A percentile compares a stretch with the other conserved stretches of the same genome.
Conservation (phyloP, 1,140 invertebrate species). For the Drosophila carrolli region DNA sequence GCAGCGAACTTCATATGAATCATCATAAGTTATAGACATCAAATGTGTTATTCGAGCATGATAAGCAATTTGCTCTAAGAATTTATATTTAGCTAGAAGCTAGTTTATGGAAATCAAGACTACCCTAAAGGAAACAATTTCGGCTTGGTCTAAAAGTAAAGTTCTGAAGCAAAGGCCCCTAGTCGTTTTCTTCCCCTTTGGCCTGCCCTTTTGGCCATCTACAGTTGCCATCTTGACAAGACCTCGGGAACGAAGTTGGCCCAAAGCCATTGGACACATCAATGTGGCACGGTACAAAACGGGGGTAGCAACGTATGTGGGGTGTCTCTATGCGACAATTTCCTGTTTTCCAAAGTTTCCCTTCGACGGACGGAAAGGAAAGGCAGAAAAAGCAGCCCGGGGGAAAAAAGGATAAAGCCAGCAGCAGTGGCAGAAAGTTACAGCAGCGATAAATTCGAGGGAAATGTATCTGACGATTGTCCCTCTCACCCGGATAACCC, state of each 20-base stretch:
- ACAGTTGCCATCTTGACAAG: slow-evolving; percentile 5
- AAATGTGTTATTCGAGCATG: too few relatives aligned
- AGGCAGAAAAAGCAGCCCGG: slow-evolving; percentile 5
- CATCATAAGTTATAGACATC: too few relatives aligned
- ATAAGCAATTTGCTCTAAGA: not conserved
- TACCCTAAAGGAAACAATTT: slow-evolving; percentile 1
- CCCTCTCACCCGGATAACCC: slow-evolving; percentile 4
- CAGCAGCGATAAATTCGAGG: slow-evolving; percentile 79
- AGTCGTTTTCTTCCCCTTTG: not conserved
- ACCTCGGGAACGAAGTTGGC: slow-evolving; percentile 7
- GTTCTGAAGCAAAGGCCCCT: not conserved
- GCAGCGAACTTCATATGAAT: too few relatives aligned
- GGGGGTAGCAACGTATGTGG: slow-evolving; percentile 10
- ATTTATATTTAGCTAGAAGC: not conserved
- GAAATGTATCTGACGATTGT: slow-evolving; percentile 76
- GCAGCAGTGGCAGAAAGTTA: slow-evolving; percentile 54
- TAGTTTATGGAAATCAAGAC: slow-evolving; percentile 1
- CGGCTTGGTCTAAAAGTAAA: not conserved
- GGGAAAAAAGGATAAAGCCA: slow-evolving; percentile 12
- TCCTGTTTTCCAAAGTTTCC: slow-evolving; percentile 66
- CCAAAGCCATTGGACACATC: slow-evolving; percentile 38
- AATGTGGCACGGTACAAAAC: slow-evolving; percentile 7
- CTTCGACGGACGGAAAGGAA: slow-evolving; percentile 13
- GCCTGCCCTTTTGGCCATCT: slow-evolving; percentile 1
- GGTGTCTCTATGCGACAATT: slow-evolving; percentile 66